Evolutionary conservation across 92 coral and sea anemone genomes (phyloP).

Genomic region (Heteractis magnifica): DNA sequence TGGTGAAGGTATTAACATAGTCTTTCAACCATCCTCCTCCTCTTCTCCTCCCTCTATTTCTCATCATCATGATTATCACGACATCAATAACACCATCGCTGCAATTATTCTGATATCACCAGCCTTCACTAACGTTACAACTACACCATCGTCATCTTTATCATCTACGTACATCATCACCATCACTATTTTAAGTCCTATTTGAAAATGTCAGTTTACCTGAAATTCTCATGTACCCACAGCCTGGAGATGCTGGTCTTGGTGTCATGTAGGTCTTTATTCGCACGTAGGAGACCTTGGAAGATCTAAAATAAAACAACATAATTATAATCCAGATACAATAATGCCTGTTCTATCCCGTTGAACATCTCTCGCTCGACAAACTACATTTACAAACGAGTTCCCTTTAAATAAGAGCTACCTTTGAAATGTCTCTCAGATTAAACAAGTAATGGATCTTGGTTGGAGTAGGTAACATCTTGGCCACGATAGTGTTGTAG

Average conservation of each 20-base stretch:
- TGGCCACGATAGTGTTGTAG: constrained; percentile 87
- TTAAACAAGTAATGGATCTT: constrained; percentile 96
- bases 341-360: background rate
- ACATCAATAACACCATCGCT: background rate
- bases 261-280: constrained; percentile 94
- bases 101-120: background rate
- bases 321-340: background rate
- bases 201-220: constrained; percentile 38
- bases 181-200: background rate
- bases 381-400: background rate
- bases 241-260: constrained; percentile 90
- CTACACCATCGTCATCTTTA: background rate
- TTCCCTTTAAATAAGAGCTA: background rate
- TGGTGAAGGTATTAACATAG: no score
- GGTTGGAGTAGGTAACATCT: constrained; percentile 99
- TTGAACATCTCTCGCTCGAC: background rate
- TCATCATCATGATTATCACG: background rate
- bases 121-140: background rate
- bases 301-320: constrained; percentile 57
- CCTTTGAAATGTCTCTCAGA: constrained; percentile 97
- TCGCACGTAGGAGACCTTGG: constrained; percentile 96
- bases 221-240: constrained; percentile 98
- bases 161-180: background rate
- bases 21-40: no score
- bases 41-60: no score